These are phyloP conservation scores for Callipepla californica DNA, from an alignment of 2,113 vertebrate genomes.

Conservation along the genomic window DNA sequence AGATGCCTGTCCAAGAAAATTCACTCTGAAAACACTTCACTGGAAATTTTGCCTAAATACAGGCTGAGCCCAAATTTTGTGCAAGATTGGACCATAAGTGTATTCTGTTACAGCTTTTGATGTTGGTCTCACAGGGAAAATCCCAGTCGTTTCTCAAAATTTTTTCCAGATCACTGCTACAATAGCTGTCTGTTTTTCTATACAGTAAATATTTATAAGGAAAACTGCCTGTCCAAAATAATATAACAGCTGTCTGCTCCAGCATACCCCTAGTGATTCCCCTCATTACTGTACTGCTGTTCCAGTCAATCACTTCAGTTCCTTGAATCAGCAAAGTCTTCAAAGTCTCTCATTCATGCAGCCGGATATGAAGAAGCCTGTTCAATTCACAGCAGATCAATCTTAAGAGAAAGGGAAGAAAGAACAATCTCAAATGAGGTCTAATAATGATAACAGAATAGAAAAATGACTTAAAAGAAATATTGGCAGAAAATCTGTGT, in stretches of 20 bases:
- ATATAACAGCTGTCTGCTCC: constrained; percentile 45
- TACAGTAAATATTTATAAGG: constrained; percentile 70
- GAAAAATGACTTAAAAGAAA: not conserved
- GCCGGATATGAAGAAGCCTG: constrained; percentile 27
- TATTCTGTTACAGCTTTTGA: constrained; percentile 64
- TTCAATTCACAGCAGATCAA: constrained; percentile 16
- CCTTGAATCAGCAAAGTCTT: constrained; percentile 57
- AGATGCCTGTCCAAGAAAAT: not conserved
- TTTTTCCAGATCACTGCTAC: constrained; percentile 46
- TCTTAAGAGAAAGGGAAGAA: not conserved
- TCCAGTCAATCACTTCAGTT: constrained; percentile 68
- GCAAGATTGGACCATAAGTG: constrained; percentile 31
- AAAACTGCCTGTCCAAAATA: constrained; percentile 49
- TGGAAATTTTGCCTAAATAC: not conserved
- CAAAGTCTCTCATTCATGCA: constrained; percentile 46
- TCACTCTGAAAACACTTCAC: not conserved
- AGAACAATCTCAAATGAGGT: not conserved
- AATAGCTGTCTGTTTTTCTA: constrained; percentile 60
- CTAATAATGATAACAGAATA: not conserved
- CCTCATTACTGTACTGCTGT: constrained; percentile 59
- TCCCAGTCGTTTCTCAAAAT: constrained; percentile 52
- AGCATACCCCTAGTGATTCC: constrained; percentile 43
- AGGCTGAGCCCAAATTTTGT: constrained; percentile 43
- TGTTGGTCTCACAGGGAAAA: constrained; percentile 32
- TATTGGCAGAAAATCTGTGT: not conserved